A percentile compares a stretch with the other conserved stretches of the same genome.
Evolutionary conservation across 2,113 vertebrate genomes (phyloP).

Genomic region (Otis tarda): DNA sequence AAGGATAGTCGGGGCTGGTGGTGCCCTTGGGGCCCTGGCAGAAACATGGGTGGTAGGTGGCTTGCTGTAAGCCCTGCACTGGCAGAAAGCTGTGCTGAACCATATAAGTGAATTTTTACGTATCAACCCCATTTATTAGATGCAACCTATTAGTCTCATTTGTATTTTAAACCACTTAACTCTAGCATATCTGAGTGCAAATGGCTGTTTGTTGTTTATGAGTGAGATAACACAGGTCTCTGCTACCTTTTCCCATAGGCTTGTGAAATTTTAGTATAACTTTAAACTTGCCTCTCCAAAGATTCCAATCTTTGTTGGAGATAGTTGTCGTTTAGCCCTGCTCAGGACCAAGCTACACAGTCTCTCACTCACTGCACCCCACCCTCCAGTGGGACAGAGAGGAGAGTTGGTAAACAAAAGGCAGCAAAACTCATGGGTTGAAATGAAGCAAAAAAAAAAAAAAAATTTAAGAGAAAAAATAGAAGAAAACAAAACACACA

Average conservation of each 20-base stretch:
- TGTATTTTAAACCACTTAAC: neutral
- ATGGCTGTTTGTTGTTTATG: neutral
- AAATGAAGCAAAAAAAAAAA: no score
- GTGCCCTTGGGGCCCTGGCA: neutral
- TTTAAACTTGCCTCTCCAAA: neutral
- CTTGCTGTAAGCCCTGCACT: neutral
- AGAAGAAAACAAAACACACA: no score
- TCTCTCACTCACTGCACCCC: no score
- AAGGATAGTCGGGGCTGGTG: no score
- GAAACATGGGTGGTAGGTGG: accelerated
- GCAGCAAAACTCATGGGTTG: no score
- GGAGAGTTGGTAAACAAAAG: no score
- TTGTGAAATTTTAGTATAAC: neutral
- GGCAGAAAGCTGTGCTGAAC: neutral
- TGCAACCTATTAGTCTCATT: neutral
- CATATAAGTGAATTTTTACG: neutral
- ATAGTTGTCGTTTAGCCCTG: no score
- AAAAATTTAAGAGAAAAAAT: no score
- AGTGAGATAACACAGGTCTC: neutral
- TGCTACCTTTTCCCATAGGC: neutral
- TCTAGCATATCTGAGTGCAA: neutral
- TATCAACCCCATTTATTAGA: neutral
- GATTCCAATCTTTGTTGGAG: no score
- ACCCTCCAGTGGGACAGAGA: no score
- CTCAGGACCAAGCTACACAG: no score